Percentiles rank a stretch among this genome's conserved stretches.
Conservation (phyloP, 2,888 invertebrate species). For the Tuta absoluta region DNA sequence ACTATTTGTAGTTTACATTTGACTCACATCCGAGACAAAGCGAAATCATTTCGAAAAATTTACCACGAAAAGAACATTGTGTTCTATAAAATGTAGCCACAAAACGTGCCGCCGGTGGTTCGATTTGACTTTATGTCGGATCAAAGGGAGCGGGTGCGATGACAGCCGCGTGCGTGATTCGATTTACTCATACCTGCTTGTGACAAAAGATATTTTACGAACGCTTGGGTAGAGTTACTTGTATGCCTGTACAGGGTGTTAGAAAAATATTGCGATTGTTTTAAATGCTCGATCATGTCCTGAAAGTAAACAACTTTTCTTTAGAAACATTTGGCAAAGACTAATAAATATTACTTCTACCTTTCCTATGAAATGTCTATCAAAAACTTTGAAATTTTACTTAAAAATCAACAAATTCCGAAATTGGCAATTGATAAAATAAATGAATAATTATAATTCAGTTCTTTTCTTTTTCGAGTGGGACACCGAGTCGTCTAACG, state of each 20-base stretch:
- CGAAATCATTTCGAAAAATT: constrained; percentile 4
- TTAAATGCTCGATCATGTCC: too few relatives aligned
- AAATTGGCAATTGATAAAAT: too few relatives aligned
- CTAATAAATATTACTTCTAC: too few relatives aligned
- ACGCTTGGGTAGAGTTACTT: not conserved
- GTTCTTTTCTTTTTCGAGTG: too few relatives aligned
- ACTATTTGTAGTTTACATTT: not conserved
- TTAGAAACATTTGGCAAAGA: too few relatives aligned
- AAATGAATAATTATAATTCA: too few relatives aligned
- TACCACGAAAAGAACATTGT: not conserved
- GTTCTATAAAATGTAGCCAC: not conserved
- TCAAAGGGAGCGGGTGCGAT: constrained; percentile 10
- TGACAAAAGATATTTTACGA: constrained; percentile 1
- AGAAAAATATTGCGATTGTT: too few relatives aligned
- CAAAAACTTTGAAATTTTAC: too few relatives aligned
- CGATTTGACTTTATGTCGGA: not conserved
- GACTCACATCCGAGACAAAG: constrained; percentile 4
- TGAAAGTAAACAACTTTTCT: too few relatives aligned
- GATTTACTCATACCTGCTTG: constrained; percentile 10
- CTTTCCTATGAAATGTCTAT: too few relatives aligned
- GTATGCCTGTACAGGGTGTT: not conserved
- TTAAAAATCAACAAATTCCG: too few relatives aligned
- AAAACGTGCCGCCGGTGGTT: not conserved
- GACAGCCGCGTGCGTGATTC: constrained; percentile 13
- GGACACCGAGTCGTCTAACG: too few relatives aligned